Evolutionary conservation across 2,797 vertebrate genomes (phyloP).

Genomic region (Sebastolobus alascanus): DNA sequence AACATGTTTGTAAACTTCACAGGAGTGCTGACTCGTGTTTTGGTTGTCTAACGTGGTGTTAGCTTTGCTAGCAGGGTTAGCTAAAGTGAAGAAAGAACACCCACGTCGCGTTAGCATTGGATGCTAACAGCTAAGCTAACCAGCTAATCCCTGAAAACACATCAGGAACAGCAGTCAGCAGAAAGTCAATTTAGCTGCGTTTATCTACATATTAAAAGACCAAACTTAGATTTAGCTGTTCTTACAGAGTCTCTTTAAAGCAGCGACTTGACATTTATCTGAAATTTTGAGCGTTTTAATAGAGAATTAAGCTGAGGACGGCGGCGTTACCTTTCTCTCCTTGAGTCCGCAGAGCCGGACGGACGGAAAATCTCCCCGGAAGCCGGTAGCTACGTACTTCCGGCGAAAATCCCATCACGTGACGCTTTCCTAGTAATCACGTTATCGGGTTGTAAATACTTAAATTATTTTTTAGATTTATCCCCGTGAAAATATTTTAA

Average conservation of each 20-base stretch:
- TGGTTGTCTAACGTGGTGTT: neutral
- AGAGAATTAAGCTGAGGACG: constrained; percentile 37
- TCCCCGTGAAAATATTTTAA: no score
- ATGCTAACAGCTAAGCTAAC: constrained; percentile 69
- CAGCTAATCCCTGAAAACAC: constrained; percentile 80
- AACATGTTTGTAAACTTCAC: neutral
- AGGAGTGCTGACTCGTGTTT: fast-evolving
- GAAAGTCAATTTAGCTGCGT: constrained; percentile 47
- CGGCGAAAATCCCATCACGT: constrained; percentile 82
- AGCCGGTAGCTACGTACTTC: constrained; percentile 87
- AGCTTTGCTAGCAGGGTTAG: constrained; percentile 46
- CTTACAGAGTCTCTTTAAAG: fast-evolving
- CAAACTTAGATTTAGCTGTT: neutral
- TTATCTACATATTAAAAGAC: neutral
- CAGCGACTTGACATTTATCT: constrained; percentile 44
- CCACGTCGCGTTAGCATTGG: constrained; percentile 72
- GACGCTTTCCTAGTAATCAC: constrained; percentile 52
- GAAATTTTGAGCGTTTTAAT: constrained; percentile 53
- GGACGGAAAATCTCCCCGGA: constrained; percentile 92
- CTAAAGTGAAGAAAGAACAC: constrained; percentile 77
- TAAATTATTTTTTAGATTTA: no score
- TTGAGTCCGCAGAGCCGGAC: constrained; percentile 95
- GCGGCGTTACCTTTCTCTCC: constrained; percentile 91
- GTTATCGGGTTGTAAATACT: neutral
- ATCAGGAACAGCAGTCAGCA: constrained; percentile 62